A percentile compares a stretch with the other conserved stretches of the same genome.
phyloP scores from a whole-genome alignment of 2,113 vertebrate species.

The Hiodon alosoides region DNA sequence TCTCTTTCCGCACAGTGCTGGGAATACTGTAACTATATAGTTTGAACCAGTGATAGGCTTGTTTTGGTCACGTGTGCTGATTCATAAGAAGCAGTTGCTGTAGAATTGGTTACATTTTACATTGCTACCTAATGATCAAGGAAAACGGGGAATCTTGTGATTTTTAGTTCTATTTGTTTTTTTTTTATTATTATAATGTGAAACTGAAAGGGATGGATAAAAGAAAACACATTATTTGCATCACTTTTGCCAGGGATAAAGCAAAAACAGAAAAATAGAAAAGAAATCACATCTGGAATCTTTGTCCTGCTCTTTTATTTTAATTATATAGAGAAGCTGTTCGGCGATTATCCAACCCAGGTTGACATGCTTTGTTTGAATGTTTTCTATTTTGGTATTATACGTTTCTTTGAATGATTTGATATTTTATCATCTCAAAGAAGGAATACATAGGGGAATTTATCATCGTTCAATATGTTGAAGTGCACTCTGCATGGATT shows the following conservation, averaged over 20 bases:
- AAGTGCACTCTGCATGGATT: conserved; percentile 31
- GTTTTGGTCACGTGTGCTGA: conserved; percentile 63
- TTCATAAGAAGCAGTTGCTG: conserved; percentile 57
- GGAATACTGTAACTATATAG: conserved; percentile 68
- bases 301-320: conserved; percentile 20
- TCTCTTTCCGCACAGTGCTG: conserved; percentile 35
- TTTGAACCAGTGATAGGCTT: conserved; percentile 65
- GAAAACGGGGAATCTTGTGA: conserved; percentile 27
- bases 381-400: neutral
- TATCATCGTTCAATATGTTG: conserved; percentile 8
- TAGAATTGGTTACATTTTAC: conserved; percentile 46
- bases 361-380: conserved; percentile 3
- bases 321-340: neutral
- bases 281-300: conserved; percentile 19
- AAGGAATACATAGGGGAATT: neutral
- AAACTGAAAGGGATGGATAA: conserved; percentile 5
- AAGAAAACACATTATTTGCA: conserved; percentile 13
- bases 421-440: neutral
- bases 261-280: conserved; percentile 1
- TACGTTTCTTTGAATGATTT: neutral
- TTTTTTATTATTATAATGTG: conserved; percentile 18
- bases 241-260: conserved; percentile 9
- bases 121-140: conserved; percentile 30
- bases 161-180: conserved; percentile 7
- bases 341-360: neutral